Base-by-base conservation (phyloP, 2,797 vertebrate species). In the Pantherophis vulpinus region DNA sequence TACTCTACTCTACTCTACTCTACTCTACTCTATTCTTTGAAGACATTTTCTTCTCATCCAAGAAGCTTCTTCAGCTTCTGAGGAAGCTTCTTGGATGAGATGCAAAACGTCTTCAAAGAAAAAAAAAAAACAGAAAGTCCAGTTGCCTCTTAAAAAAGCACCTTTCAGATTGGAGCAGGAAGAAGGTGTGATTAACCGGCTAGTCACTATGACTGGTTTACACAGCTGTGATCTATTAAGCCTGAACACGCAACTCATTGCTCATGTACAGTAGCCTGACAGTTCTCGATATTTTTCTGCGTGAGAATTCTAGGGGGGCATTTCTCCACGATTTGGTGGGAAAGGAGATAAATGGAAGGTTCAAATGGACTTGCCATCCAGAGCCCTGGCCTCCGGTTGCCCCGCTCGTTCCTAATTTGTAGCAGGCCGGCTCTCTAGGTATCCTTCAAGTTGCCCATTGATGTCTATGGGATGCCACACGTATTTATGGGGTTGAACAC, bases 1-100 rank as follows among this genome's bases (percentile, higher is more conserved):
- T 37, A 7, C 0, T 8, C 51, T 9, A 7, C 0, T 8, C 51
- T 51, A 7, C 0, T 51, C 51, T 51, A 7, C 0, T 51, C 51
- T 51, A 7, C 0, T 51, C 51, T 51, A 7, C 7, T 51, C 51
- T 51, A 7, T 1, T 51, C 51, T 47, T 5, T 5, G 27, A 29
- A 29, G 61, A 11, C 0, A 11, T 29, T 63, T 63, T 4, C 61
- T 63, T 63, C 11, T 63, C 61, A 29, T 29, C 27, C 61, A 63
- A 63, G 61, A 63, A 63, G 27, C 61, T 61, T 61, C 20, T 60
- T 60, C 59, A 60, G 59, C 59, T 60, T 59, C 58, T 20, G 59
- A 9, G 7, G 59, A 60, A 60, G 23, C 20, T 27, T 61, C 60
- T 61, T 61, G 61, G 61, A n/a, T 13, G 61, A n/a, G 61, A 63